Evolutionary conservation across 1,140 invertebrate genomes (phyloP).

Genomic region (Drosophila tropicalis): DNA sequence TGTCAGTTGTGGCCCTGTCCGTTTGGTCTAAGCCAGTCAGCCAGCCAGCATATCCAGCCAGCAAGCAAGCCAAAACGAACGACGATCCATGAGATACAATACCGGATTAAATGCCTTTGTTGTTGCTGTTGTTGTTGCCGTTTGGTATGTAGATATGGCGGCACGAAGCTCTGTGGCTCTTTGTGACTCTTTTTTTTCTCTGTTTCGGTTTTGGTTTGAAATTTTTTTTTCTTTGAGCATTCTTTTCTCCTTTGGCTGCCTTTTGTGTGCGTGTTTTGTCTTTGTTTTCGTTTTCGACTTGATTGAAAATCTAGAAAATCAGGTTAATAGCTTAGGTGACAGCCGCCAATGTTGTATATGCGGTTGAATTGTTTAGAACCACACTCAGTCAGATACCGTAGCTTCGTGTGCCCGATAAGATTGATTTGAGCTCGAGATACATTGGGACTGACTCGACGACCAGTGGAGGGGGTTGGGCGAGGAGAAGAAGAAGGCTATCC

Average conservation of each 20-base stretch:
- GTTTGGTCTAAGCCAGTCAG: constrained; percentile 23
- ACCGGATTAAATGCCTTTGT: constrained; percentile 75
- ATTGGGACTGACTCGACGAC: neutral
- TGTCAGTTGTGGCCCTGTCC: constrained; percentile 23
- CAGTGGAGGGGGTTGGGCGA: too few relatives aligned
- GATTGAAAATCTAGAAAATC: constrained; percentile 83
- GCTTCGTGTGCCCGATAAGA: constrained; percentile 66
- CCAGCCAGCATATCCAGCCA: constrained; percentile 18
- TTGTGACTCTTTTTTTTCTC: constrained; percentile 58
- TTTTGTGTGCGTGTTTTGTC: constrained; percentile 68
- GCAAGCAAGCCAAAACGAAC: constrained; percentile 34
- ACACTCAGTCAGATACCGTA: constrained; percentile 36
- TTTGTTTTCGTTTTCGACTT: constrained; percentile 68
- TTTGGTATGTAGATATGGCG: constrained; percentile 75
- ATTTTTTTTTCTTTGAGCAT: constrained; percentile 32
- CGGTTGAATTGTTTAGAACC: constrained; percentile 76
- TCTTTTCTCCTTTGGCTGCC: constrained; percentile 45
- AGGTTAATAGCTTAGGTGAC: constrained; percentile 83
- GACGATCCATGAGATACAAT: constrained; percentile 78
- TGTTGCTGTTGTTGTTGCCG: constrained; percentile 43
- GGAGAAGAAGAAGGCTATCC: neutral
- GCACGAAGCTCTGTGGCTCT: constrained; percentile 63
- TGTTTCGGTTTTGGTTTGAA: constrained; percentile 41
- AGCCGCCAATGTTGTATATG: constrained; percentile 77
- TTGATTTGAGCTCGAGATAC: constrained; percentile 75